These are phyloP conservation scores for Caenorhabditis sp. DNA, from an alignment of 2,888 invertebrate genomes.

Conservation along the genomic window DNA sequence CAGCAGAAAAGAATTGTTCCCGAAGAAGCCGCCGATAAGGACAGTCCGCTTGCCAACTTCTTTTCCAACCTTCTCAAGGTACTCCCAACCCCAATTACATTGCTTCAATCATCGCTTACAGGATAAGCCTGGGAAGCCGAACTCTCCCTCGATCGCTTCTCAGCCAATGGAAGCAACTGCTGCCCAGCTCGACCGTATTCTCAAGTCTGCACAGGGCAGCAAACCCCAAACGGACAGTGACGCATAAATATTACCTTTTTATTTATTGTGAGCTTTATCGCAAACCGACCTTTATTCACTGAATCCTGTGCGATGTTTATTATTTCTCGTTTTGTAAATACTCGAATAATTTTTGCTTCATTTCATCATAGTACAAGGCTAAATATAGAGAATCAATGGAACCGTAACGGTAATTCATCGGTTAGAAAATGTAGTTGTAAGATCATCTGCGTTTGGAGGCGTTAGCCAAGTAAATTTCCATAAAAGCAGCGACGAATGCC, in stretches of 20 bases:
- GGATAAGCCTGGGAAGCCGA: slow-evolving; percentile 55
- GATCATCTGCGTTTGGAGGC: slow-evolving; percentile 38
- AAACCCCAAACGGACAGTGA: slow-evolving; percentile 44
- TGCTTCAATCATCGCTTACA: neutral
- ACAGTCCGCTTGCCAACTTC: slow-evolving; percentile 75
- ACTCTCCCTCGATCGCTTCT: slow-evolving; percentile 17
- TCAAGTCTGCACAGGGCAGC: slow-evolving; percentile 44
- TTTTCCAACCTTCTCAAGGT: slow-evolving; percentile 75
- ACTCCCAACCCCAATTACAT: too few relatives aligned
- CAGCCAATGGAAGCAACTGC: slow-evolving; percentile 44
- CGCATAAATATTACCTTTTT: slow-evolving; percentile 14
- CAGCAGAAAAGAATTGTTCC: slow-evolving; percentile 30
- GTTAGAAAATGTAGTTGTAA: neutral
- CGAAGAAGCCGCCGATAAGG: slow-evolving; percentile 63
- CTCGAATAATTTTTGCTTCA: neutral
- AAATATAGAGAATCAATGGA: neutral
- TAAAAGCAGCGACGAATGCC: slow-evolving; percentile 95
- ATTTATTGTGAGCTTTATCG: slow-evolving; percentile 8
- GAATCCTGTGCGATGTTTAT: neutral
- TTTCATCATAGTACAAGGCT: slow-evolving; percentile 23
- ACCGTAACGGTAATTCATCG: neutral
- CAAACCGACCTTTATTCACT: slow-evolving; percentile 1
- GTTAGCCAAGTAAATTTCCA: slow-evolving; percentile 86
- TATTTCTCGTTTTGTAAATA: slow-evolving; percentile 9
- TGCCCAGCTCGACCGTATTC: slow-evolving; percentile 59